Evolutionary conservation across 1,140 invertebrate species (phyloP), one percentile per base, ranked within the genome.

Genomic region (Pygmarrhopalites habei): DNA sequence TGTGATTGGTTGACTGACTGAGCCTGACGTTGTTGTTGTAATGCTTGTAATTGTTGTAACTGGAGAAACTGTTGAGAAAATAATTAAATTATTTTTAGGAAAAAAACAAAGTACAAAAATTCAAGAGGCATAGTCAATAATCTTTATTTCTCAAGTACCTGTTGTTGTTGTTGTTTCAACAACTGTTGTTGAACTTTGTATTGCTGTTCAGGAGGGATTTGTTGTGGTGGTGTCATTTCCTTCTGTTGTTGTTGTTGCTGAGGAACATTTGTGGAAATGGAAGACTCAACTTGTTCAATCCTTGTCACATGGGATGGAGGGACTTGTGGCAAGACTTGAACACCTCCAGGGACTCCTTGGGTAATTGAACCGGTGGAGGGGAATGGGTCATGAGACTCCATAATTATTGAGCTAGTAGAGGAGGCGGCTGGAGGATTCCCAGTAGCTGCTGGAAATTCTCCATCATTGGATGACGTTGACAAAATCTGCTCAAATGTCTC

Each of bases 11-110:
- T 7, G 5, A 7, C 5, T 7, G 32, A 35, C 15, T 35, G 32
- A 35, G 32, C 5, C 15, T 35, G 32, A 35, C 5, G 32, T 39
- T 49, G 28, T 52, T 72, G 52, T 46, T 60, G 58, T 57, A 65
- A 66, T 32, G 28, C 46, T 10, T 32, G 30, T 65, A 59, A 57
- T 60, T 65, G 58, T 46, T 67, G 61, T 26, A 68, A 64, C 66
- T 72, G 67, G 59, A 67, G 65, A 64, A 73, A 67, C 64, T 68
- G 63, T 64, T 69, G 66, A 44, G 70, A 60, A n/a, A n/a, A n/a
- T n/a, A n/a, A n/a, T n/a, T n/a, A n/a, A n/a, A n/a, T n/a, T n/a
- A n/a, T n/a, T n/a, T n/a, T n/a, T n/a, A n/a, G n/a, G n/a, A n/a
- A n/a, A n/a, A n/a, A n/a, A n/a, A n/a, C n/a, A n/a, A n/a, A n/a